phyloP scores from a whole-genome alignment of 2,888 invertebrate species.

The Bombyx huttoni region DNA sequence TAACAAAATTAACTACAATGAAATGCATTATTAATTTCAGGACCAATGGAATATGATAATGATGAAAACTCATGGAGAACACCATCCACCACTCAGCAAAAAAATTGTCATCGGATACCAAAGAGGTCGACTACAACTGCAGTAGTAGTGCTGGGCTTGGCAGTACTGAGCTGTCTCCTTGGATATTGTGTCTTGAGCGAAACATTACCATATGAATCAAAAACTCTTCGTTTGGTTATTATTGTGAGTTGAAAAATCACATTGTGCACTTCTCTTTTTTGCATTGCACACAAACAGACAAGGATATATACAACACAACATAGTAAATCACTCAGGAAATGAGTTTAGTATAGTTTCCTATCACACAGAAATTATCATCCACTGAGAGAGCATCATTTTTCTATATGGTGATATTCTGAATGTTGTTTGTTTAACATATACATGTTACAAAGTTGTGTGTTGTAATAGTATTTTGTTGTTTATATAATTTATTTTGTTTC shows the following conservation, averaged over 20 bases:
- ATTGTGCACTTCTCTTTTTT: not conserved
- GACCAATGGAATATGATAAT: constrained; percentile 51
- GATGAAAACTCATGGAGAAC: constrained; percentile 56
- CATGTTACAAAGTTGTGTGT: too few relatives aligned
- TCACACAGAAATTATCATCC: too few relatives aligned
- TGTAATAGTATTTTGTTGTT: too few relatives aligned
- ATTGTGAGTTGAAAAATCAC: constrained; percentile 34
- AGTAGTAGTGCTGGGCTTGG: constrained; percentile 54
- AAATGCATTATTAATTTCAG: not conserved
- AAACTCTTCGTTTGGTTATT: constrained; percentile 51
- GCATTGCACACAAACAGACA: too few relatives aligned
- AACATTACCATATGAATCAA: constrained; percentile 58
- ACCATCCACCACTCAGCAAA: constrained; percentile 24
- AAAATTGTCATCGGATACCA: constrained; percentile 43
- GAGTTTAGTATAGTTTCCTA: too few relatives aligned
- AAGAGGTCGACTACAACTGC: constrained; percentile 46
- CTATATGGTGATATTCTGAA: too few relatives aligned
- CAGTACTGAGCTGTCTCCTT: constrained; percentile 59
- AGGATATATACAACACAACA: too few relatives aligned
- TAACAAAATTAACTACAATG: not conserved
- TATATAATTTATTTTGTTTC: too few relatives aligned
- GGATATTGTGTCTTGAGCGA: constrained; percentile 63
- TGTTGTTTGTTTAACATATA: too few relatives aligned
- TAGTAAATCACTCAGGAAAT: too few relatives aligned
- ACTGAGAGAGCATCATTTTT: too few relatives aligned